Evolutionary conservation across 2,113 vertebrate species (phyloP), one percentile per base, ranked within the genome.

Genomic region (Atractosteus spatula): DNA sequence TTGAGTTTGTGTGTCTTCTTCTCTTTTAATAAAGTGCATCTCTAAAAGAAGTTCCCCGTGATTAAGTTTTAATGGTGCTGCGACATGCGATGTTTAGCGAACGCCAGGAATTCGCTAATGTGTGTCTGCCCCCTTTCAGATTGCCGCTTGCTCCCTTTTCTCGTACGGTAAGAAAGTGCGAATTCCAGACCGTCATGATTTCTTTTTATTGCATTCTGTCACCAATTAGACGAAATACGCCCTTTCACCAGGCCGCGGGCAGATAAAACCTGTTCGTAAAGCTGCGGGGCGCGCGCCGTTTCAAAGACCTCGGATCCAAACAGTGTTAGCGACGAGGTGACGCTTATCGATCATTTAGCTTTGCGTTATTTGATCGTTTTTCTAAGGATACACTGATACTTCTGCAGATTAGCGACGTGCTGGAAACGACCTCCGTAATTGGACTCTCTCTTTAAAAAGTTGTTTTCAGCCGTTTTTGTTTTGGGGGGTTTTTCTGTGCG

Each of bases 281-380:
- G 84, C 87, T 83, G 85, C 82, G 43, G 83, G 80, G 82, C 83
- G 79, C 29, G 2, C 83, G 81, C 79, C 78, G 80, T 86, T 81
- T 85, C 86, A 76, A 71, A 78, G 76, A 51, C 80, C 81, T 65
- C 79, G 77, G 84, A 81, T 86, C 86, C 83, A 80, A 88, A 84
- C 86, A 79, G 77, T 83, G 82, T 70, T 77, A 71, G 80, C 77
- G 79, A 85, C 87, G 85, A 84, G 79, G 76, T 76, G 74, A 86
- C 87, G 84, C 81, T 90, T 87, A 90, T 91, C 85, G 90, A 87
- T 89, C 89, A 92, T 92, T 92, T 85, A 92, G 82, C 85, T 81
- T 62, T 71, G 74, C 82, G 42, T 75, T 82, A 85, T 90, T 83
- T 86, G 85, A 89, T 89, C 85, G 80, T 79, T 11, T 63, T 69